phyloP scores from a whole-genome alignment of 2,113 vertebrate species.

The Amphiprion percula region DNA sequence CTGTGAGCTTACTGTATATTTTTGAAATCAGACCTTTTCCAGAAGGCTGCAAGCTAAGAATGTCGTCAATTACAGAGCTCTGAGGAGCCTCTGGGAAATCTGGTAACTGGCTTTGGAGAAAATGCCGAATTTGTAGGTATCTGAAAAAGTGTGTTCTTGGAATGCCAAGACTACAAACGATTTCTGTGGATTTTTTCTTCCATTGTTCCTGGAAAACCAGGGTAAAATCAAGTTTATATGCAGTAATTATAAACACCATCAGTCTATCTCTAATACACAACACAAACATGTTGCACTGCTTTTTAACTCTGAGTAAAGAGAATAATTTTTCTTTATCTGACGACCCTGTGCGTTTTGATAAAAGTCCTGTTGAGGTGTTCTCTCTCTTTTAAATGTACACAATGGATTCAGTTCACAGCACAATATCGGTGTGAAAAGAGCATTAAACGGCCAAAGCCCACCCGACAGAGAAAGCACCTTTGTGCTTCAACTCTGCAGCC shows the following conservation, averaged over 20 bases:
- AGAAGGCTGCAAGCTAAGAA: too few relatives aligned
- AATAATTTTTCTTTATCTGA: slow-evolving; percentile 20
- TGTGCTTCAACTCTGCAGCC: slow-evolving; percentile 46
- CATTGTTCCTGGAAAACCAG: neutral
- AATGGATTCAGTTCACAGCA: slow-evolving; percentile 31
- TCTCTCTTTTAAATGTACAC: slow-evolving; percentile 10
- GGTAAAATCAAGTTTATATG: neutral
- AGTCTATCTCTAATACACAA: neutral
- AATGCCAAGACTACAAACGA: too few relatives aligned
- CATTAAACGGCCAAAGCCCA: slow-evolving; percentile 38
- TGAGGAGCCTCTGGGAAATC: too few relatives aligned
- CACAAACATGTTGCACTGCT: neutral
- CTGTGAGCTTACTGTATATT: too few relatives aligned
- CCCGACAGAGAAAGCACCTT: slow-evolving; percentile 54
- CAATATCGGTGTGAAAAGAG: neutral
- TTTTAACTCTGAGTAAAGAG: neutral
- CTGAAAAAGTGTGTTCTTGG: too few relatives aligned
- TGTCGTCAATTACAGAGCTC: too few relatives aligned
- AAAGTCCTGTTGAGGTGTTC: slow-evolving; percentile 18
- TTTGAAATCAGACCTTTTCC: too few relatives aligned
- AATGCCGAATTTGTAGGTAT: too few relatives aligned
- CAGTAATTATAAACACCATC: neutral
- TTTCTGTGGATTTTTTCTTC: too few relatives aligned
- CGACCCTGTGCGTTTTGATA: slow-evolving; percentile 9
- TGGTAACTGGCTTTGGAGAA: too few relatives aligned